phyloP scores from a whole-genome alignment of 2,797 vertebrate species.

The Brachyalestes nurse region DNA sequence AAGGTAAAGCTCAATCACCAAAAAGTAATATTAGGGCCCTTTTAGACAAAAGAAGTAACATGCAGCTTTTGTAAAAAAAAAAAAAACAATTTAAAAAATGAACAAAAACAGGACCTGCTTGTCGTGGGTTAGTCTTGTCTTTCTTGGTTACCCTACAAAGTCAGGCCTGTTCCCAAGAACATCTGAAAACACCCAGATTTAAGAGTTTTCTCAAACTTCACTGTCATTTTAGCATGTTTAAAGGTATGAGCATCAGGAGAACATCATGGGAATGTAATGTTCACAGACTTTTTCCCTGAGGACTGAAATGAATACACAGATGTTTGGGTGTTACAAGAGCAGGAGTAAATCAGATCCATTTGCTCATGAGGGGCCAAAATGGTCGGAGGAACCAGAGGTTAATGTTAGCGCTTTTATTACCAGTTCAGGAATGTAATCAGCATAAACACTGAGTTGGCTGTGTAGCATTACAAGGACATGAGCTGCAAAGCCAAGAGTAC shows the following conservation, averaged over 20 bases:
- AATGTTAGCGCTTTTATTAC: neutral
- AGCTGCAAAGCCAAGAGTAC: neutral
- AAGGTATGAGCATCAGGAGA: neutral
- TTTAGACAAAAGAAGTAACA: no score
- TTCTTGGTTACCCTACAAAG: neutral
- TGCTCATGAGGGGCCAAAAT: neutral
- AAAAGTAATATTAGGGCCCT: no score
- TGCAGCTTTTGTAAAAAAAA: no score
- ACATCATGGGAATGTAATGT: neutral
- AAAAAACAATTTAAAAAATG: no score
- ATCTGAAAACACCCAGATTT: slow-evolving; percentile 4
- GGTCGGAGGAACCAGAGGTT: neutral
- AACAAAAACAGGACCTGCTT: no score
- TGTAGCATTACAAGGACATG: neutral
- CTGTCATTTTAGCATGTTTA: neutral
- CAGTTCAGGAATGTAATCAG: neutral
- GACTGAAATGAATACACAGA: neutral
- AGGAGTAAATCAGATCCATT: neutral
- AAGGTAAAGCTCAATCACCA: no score
- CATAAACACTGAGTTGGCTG: neutral
- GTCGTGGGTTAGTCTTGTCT: neutral
- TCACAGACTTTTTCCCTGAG: neutral
- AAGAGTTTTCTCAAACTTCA: neutral
- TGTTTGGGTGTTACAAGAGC: neutral
- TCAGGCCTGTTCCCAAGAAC: neutral